A percentile compares a stretch with the other conserved stretches of the same genome.
These are phyloP conservation scores for Heterocephalus glaber DNA, from an alignment of 2,113 vertebrate genomes.

Conservation along the genomic window DNA sequence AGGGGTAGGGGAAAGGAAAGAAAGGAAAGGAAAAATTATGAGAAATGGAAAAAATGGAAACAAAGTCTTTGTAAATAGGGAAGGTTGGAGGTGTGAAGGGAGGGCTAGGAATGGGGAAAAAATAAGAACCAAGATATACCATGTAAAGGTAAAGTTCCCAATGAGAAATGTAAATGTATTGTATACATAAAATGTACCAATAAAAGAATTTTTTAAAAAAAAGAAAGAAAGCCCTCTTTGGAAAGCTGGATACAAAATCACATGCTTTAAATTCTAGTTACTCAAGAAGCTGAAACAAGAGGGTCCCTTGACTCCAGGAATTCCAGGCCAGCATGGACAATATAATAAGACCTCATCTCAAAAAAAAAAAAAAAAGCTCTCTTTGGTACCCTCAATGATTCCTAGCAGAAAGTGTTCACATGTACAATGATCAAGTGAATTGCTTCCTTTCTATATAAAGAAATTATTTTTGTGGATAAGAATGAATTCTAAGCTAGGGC, in stretches of 20 bases:
- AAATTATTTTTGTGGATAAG: background rate
- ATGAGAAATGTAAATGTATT: too few species aligned
- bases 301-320: background rate
- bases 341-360: background rate
- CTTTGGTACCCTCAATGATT: background rate
- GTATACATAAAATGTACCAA: too few species aligned
- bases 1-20: too few species aligned
- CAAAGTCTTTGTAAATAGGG: too few species aligned
- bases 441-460: background rate
- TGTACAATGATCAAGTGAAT: background rate
- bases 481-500: background rate
- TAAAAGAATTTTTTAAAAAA: too few species aligned
- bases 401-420: background rate
- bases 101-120: too few species aligned
- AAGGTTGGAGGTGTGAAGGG: too few species aligned
- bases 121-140: too few species aligned
- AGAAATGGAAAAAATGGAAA: too few species aligned
- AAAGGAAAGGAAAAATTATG: too few species aligned
- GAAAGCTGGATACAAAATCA: background rate
- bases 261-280: background rate
- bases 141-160: too few species aligned
- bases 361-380: background rate
- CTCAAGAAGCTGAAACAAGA: background rate
- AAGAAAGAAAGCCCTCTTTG: background rate
- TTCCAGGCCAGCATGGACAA: background rate